Evolutionary conservation across 1,140 invertebrate genomes (phyloP), one percentile per base, ranked within the genome.

Genomic region (Drosophila miranda): DNA sequence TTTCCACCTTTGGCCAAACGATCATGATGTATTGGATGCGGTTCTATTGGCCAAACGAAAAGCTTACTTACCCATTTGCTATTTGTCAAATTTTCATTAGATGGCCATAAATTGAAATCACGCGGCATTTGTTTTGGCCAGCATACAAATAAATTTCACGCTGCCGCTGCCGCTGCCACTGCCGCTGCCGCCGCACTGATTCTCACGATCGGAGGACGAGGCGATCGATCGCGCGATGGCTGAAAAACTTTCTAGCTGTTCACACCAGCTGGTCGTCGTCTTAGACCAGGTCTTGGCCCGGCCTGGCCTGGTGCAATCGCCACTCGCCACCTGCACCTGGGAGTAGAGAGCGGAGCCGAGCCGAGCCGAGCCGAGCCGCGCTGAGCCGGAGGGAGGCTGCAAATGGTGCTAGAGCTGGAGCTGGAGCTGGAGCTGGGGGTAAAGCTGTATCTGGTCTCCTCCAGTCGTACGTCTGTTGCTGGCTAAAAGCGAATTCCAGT

Each of bases 81-180:
- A 84, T 84, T 84, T 84, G 81, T 84, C 81, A 84, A 86, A 84
- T 86, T 86, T 84, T 81, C 81, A 84, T 81, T 86, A 84, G 62
- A 62, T 59, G 68, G 76, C 68, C 81, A 84, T 84, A 84, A 84
- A 86, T 84, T 73, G 60, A 72, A 78, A 67, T 84, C 68, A 78
- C 49, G 49, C 23, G 54, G 75, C 75, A 83, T 78, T 83, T 67
- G 71, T 78, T 83, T 75, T 83, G 78, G 74, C 63, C 74, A 75
- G 48, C 64, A 84, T 70, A 75, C 80, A 67, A 71, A 84, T 84
- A 84, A 86, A 86, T 84, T 83, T 70, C 43, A 19, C 51, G 49
- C 34, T 49, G 54, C 78, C 8, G 30, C 6, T 28, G 26, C 26
- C 6, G 6, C 26, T 7, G 26, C 8, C 28, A 8, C 23, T 23